Conservation (phyloP, 1,140 invertebrate genomes). For the Heliothis virescens region DNA sequence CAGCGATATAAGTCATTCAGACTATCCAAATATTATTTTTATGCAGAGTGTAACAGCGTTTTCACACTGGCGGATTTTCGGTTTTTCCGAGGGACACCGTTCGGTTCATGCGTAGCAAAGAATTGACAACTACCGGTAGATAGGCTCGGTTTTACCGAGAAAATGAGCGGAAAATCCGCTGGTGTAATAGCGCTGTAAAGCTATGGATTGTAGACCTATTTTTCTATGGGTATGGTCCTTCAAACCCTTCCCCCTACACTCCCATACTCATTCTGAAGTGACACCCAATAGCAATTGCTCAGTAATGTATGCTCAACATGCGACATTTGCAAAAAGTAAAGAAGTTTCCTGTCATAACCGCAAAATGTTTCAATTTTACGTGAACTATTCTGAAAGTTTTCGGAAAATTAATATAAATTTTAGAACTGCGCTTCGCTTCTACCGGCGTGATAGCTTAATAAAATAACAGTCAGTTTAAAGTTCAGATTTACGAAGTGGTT, state of each 20-base stretch:
- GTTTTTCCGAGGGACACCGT: no score
- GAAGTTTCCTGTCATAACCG: not conserved
- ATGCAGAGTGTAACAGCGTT: not conserved
- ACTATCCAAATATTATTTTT: not conserved
- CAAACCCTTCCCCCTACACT: constrained; percentile 5
- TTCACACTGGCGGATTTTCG: no score
- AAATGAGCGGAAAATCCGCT: no score
- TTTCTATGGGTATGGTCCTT: constrained; percentile 1
- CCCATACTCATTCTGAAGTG: constrained; percentile 7
- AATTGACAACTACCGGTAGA: no score
- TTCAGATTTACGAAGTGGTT: not conserved
- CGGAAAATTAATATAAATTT: not conserved
- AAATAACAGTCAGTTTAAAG: not conserved
- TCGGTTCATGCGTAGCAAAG: no score
- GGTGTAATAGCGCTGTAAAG: not conserved
- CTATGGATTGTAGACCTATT: not conserved
- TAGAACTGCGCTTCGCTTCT: not conserved
- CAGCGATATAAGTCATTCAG: not conserved
- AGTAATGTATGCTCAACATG: constrained; percentile 17
- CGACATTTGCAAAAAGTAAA: constrained; percentile 12
- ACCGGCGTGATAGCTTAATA: not conserved
- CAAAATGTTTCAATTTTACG: constrained; percentile 6
- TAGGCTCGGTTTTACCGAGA: no score
- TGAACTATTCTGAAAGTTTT: constrained; percentile 2
- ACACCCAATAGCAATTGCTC: not conserved